phyloP scores from a whole-genome alignment of 2,888 invertebrate species.

The Mactromeris polynyma region DNA sequence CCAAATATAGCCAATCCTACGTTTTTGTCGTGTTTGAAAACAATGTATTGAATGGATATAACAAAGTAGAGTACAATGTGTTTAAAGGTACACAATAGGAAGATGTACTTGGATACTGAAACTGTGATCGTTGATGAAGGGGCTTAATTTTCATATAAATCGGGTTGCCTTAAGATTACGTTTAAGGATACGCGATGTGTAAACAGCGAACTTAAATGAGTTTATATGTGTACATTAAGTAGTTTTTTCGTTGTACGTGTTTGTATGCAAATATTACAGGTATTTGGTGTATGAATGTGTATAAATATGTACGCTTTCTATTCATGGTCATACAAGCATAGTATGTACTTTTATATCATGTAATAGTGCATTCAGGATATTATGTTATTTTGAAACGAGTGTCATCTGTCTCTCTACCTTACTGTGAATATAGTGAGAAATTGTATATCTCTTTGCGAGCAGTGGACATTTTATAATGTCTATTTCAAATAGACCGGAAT shows the following conservation, averaged over 20 bases:
- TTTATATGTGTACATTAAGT: not conserved
- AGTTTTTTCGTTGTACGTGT: conserved; percentile 8
- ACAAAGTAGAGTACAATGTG: not conserved
- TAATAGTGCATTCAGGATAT: not conserved
- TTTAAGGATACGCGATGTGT: conserved; percentile 2
- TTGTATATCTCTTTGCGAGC: too few relatives aligned
- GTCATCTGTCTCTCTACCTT: too few relatives aligned
- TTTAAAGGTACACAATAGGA: not conserved
- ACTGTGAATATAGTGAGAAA: too few relatives aligned
- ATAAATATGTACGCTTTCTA: not conserved
- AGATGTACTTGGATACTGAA: not conserved
- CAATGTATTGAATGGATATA: not conserved
- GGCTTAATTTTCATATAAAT: conserved; percentile 8
- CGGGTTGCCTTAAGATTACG: not conserved
- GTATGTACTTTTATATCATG: not conserved
- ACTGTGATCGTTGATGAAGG: not conserved
- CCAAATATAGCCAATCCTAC: conserved; percentile 36
- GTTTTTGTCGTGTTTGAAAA: conserved; percentile 9
- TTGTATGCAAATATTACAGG: not conserved
- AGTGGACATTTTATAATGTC: too few relatives aligned
- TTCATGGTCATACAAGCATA: conserved; percentile 4
- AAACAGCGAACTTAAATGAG: not conserved
- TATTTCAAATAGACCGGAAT: not conserved
- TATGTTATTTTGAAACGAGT: too few relatives aligned
- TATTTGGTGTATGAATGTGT: not conserved